Base-by-base conservation (phyloP, 53 echinoderm and acorn worm species). In the Hippasteria phrygiana region DNA sequence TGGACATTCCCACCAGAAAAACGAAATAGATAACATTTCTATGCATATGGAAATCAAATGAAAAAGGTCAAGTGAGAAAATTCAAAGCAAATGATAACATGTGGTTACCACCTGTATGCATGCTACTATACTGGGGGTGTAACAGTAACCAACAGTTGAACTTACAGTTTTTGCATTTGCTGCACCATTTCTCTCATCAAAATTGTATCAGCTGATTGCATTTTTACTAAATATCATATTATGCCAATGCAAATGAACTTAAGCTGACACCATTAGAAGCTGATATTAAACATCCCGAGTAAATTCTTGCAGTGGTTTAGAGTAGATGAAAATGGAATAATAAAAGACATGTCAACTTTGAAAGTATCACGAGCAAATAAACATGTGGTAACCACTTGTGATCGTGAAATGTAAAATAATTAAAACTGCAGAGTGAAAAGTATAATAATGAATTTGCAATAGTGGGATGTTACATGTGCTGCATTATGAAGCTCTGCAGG, bases 341-440 rank as follows among this genome's bases (percentile, higher is more conserved):
- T n/a, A n/a, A n/a, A n/a, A n/a, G n/a, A n/a, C n/a, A n/a, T n/a
- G n/a, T n/a, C n/a, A n/a, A n/a, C n/a, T n/a, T n/a, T n/a, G n/a
- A n/a, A n/a, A n/a, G n/a, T n/a, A n/a, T n/a, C n/a, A n/a, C n/a
- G n/a, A n/a, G n/a, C n/a, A n/a, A n/a, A n/a, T n/a, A 24, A 4
- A 76, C 76, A 76, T 76, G 50, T 76, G 76, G 76, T 34, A 34
- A 28, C 43, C 63, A 81, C 28, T 81, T 81, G 81, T 81, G 43
- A 65, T 51, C 27, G 65, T 13, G 36, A 65, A 4, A 72, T 1
- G 4, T 18, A n/a, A 20, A n/a, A 34, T 72, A 42, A 72, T 72
- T 72, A 72, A 72, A 8, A 2, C 69, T 5, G 69, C 69, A 6
- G 5, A 72, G 24, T 38, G 24, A 72, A n/a, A 59, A 59, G n/a